A percentile compares a stretch with the other conserved stretches of the same genome.
These are phyloP conservation scores for Platerodrilus igneus DNA, from an alignment of 2,888 invertebrate genomes.

Conservation along the genomic window DNA sequence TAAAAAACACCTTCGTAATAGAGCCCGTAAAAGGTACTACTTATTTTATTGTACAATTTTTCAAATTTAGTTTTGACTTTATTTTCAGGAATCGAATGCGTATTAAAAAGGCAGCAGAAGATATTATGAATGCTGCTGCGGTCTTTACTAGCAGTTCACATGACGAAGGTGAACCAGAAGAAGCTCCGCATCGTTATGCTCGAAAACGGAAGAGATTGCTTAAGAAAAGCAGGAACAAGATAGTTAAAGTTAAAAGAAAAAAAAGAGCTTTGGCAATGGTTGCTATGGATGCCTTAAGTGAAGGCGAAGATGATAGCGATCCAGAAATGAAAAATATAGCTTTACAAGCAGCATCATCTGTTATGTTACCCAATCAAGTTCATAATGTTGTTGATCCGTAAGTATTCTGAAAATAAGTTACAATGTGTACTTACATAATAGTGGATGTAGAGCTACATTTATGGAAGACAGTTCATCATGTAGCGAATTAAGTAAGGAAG, in stretches of 20 bases:
- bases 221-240: constrained; percentile 59
- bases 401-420: constrained; percentile 13
- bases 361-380: constrained; percentile 41
- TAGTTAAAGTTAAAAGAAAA: constrained; percentile 41
- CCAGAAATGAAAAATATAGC: constrained; percentile 38
- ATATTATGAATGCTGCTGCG: too few species aligned
- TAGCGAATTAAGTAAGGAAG: constrained; percentile 47
- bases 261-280: constrained; percentile 36
- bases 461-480: constrained; percentile 48
- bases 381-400: constrained; percentile 40
- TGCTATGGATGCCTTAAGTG: constrained; percentile 41
- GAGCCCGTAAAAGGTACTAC: constrained; percentile 25
- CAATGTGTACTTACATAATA: not conserved
- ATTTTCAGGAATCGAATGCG: constrained; percentile 35
- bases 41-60: constrained; percentile 1
- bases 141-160: constrained; percentile 50
- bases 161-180: constrained; percentile 52
- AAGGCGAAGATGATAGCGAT: constrained; percentile 45
- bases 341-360: constrained; percentile 37
- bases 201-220: constrained; percentile 54
- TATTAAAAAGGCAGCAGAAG: constrained; percentile 18
- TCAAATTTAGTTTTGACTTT: not conserved
- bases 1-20: too few species aligned
- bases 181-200: constrained; percentile 38
- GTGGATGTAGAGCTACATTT: constrained; percentile 35